Evolutionary conservation across 2,888 invertebrate genomes (phyloP), one percentile per base, ranked within the genome.

Genomic region (Candidula unifasciata): DNA sequence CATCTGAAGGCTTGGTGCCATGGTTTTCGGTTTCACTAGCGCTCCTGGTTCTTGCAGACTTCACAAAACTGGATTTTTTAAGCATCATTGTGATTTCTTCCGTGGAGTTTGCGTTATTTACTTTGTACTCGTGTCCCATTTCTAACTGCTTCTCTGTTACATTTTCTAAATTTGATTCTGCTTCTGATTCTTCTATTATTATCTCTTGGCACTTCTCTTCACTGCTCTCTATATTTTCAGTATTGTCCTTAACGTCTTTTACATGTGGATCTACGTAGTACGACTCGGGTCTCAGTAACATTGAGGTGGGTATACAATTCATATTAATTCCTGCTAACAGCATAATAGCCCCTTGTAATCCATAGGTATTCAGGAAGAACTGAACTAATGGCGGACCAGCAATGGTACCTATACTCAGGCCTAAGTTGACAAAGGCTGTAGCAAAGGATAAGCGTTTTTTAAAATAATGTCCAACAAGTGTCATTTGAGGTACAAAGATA

Each of bases 401-500:
- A 18, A 82, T 82, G 2, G 82, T 82, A 54, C 68, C 76, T 6
- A 82, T n/a, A 64, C 82, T 77, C 33, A 82, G n/a, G 2, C 77
- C 82, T 27, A 82, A 33, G 27, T 30, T 77, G 2, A 76, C 76
- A 57, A 71, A 76, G 30, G 82, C 82, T 21, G 54, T 76, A 24
- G 82, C 76, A 27, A 82, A 54, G 1, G 76, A 68, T 5, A 82
- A 76, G 33, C 66, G 82, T 68, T 54, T 76, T 30, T 77, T 66
- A n/a, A 82, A 82, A 27, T 82, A 82, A 8, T 33, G n/a, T 27
- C 82, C 82, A 13, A 82, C 8, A 10, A 82, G 77, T 44, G 77
- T 54, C 24, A 54, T 64, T 35, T 82, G 82, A 1, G 82, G 77
- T 0, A 77, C 82, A 3, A 30, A 30, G 1, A 82, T 77, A 18